Base-by-base conservation (phyloP, 2,113 vertebrate species). In the Centrocercus urophasianus region DNA sequence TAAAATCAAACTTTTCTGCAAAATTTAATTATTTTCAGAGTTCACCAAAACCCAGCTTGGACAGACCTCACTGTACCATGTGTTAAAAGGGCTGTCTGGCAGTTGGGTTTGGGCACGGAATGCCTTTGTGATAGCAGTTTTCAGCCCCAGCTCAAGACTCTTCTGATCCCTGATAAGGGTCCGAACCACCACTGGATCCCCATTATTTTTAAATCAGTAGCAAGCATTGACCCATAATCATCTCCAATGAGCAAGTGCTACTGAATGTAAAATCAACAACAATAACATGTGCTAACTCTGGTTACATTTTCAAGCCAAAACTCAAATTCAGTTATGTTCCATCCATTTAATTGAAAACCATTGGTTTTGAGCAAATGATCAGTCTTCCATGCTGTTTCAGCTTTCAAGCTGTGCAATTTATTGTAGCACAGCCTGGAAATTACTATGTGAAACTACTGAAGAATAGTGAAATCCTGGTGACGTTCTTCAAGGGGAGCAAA, bases 321-420 rank as follows among this genome's bases (percentile, higher is more conserved):
- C 54, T 64, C 69, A 75, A 63, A 78, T 65, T 83, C 79, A 91
- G 80, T 93, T 92, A 61, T 0, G 0, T 83, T 34, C 50, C 69
- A 72, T 90, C 94, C 38, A 45, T 89, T 91, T 92, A 63, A 76
- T 90, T 93, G 89, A 60, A 84, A 87, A 86, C 82, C 83, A 78
- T 88, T 96, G 61, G 43, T 86, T 96, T 93, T 86, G 65, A 95
- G 85, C 72, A 91, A 91, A 83, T 52, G 85, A 91, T 81, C 56
- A 76, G 56, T 65, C 85, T 93, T 85, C 69, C 91, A 38, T 64
- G 76, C 67, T 2, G 19, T 61, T 89, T 60, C 91, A 36, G 64
- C 77, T 95, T 85, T 82, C 79, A 89, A 54, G 85, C 85, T 77
- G 93, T 0, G 1, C 52, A 90, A 56, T 71, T 95, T 94, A 61